Percentiles rank a stretch among this genome's conserved stretches.
Evolutionary conservation across 2,888 invertebrate genomes (phyloP).

Genomic region (Oscheius sp.): DNA sequence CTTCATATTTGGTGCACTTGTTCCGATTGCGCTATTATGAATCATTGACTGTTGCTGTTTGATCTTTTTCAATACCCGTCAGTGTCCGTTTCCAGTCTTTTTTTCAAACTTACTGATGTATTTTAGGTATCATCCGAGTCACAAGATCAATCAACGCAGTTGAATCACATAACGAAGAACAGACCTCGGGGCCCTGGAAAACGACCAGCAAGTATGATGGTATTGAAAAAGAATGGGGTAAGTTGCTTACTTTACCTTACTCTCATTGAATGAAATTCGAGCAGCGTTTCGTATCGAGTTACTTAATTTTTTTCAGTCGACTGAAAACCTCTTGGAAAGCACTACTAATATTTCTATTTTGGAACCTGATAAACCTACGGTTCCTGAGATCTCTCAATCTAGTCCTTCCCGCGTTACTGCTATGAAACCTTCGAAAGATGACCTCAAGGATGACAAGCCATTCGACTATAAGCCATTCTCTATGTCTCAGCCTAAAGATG

Average conservation of each 20-base stretch:
- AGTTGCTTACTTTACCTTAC: neutral
- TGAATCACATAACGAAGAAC: conserved; percentile 42
- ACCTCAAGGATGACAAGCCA: neutral
- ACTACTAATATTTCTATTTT: neutral
- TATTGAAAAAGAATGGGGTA: conserved; percentile 30
- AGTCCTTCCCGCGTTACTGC: conserved; percentile 6
- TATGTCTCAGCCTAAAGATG: neutral
- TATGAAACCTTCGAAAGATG: conserved; percentile 18
- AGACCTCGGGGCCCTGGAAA: conserved; percentile 45
- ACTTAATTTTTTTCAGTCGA: conserved; percentile 16
- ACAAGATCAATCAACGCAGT: conserved; percentile 6
- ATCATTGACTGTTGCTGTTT: conserved; percentile 1
- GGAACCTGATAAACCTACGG: neutral
- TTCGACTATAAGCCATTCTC: neutral
- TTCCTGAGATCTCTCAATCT: neutral
- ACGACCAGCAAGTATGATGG: conserved; percentile 52
- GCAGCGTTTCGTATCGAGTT: neutral
- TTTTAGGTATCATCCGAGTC: conserved; percentile 3
- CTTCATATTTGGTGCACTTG: neutral
- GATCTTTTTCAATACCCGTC: conserved; percentile 7
- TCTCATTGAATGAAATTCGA: neutral
- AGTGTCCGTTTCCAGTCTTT: neutral
- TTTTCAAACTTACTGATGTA: neutral
- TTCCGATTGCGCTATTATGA: neutral
- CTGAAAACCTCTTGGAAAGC: conserved; percentile 19